Percentiles rank a stretch among this genome's conserved stretches.
These are phyloP conservation scores for Myocastor coypus DNA, from an alignment of 2,113 vertebrate species.

Conservation along the genomic window DNA sequence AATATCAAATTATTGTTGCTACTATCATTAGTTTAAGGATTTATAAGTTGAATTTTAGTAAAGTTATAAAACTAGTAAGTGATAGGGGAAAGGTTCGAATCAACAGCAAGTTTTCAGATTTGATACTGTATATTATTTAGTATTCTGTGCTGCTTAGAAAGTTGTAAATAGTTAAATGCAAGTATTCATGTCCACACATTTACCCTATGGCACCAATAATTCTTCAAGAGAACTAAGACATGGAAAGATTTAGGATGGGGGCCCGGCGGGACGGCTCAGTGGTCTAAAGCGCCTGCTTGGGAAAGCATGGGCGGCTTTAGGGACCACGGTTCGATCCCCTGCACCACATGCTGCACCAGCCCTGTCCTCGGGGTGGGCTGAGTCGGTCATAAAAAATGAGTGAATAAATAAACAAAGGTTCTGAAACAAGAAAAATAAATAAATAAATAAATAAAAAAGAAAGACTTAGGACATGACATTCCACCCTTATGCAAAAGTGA, in stretches of 20 bases:
- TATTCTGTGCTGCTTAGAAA: not conserved
- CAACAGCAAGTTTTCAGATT: not conserved
- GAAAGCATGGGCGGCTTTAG: too few relatives aligned
- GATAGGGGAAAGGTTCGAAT: not conserved
- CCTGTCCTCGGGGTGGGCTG: too few relatives aligned
- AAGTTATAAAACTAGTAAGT: not conserved
- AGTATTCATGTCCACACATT: not conserved
- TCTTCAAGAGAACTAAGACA: constrained; percentile 6
- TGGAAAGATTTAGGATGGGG: too few relatives aligned
- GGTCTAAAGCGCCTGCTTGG: too few relatives aligned
- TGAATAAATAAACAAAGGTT: too few relatives aligned
- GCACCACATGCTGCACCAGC: too few relatives aligned
- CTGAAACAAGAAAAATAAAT: too few relatives aligned
- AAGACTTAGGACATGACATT: not conserved
- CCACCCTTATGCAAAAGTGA: not conserved
- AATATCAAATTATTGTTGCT: not conserved
- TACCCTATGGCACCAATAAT: not conserved
- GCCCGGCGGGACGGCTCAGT: too few relatives aligned
- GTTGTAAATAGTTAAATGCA: not conserved
- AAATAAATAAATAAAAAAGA: too few relatives aligned
- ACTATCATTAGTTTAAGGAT: not conserved
- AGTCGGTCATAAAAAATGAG: too few relatives aligned
- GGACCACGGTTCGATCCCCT: too few relatives aligned
- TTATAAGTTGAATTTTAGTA: not conserved
- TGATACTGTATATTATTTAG: not conserved